Percentiles rank a stretch among this genome's conserved stretches.
Evolutionary conservation across 2,113 vertebrate species (phyloP).

Genomic region (Ciconia boyciana): DNA sequence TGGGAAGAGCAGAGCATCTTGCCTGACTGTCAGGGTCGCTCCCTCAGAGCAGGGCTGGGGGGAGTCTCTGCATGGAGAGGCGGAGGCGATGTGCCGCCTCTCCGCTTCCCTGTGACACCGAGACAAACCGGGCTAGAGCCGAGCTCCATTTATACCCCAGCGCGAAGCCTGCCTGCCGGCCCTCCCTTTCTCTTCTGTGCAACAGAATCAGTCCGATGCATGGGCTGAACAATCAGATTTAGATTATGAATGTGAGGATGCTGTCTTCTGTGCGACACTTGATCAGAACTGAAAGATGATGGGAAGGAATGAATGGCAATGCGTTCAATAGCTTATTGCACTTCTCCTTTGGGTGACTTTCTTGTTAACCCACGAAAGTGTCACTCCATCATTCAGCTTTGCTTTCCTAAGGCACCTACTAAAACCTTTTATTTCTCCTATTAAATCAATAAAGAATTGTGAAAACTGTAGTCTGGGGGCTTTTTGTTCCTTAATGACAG

Average conservation of each 20-base stretch:
- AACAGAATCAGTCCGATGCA: neutral
- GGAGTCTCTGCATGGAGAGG: accelerated
- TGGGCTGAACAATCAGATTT: neutral
- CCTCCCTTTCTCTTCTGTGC: neutral
- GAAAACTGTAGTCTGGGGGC: neutral
- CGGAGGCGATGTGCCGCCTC: accelerated
- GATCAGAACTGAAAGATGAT: neutral
- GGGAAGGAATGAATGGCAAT: neutral
- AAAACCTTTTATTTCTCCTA: neutral
- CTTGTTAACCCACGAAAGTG: neutral
- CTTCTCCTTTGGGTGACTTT: neutral
- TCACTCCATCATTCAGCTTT: neutral
- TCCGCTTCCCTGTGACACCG: accelerated
- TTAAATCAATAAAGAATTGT: neutral
- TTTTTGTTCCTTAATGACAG: neutral
- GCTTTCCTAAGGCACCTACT: neutral
- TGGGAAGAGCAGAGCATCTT: neutral
- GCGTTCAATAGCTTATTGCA: neutral
- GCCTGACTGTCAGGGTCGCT: neutral
- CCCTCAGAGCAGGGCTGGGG: neutral
- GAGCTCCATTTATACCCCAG: neutral
- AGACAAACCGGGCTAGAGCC: neutral
- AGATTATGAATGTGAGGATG: neutral
- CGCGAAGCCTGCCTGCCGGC: neutral
- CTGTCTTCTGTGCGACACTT: neutral